Conservation (phyloP, 1,140 invertebrate genomes). For the Acarapis woodi region DNA sequence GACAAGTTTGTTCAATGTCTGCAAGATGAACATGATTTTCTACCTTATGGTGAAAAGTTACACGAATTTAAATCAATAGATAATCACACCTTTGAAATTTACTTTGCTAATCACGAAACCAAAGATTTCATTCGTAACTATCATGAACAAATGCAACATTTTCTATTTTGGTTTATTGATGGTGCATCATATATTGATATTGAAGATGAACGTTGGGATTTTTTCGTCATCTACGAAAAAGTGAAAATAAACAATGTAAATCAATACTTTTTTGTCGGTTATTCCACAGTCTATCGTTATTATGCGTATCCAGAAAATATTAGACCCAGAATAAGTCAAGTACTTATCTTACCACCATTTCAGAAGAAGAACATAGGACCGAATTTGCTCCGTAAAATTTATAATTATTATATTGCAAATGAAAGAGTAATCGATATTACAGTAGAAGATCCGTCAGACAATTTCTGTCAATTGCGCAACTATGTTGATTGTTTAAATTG, state of each 20-base stretch:
- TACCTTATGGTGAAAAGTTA: too few relatives aligned
- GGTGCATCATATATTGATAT: constrained; percentile 59
- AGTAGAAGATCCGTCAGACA: constrained; percentile 69
- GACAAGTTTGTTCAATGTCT: too few relatives aligned
- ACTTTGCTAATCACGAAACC: constrained; percentile 32
- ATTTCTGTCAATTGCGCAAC: constrained; percentile 58
- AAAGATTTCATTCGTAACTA: constrained; percentile 44
- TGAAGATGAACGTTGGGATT: constrained; percentile 58
- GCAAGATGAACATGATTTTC: too few relatives aligned
- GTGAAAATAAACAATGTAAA: not conserved
- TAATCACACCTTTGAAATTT: constrained; percentile 40
- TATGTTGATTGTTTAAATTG: constrained; percentile 56
- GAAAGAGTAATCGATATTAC: constrained; percentile 54
- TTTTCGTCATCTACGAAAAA: constrained; percentile 13
- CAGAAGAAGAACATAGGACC: constrained; percentile 53
- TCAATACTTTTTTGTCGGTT: constrained; percentile 47
- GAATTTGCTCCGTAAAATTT: constrained; percentile 40
- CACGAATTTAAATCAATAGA: not conserved
- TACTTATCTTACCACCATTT: constrained; percentile 62
- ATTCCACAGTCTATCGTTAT: constrained; percentile 72
- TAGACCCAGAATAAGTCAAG: constrained; percentile 60
- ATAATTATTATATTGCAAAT: constrained; percentile 34
- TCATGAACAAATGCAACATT: constrained; percentile 57
- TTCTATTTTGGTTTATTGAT: constrained; percentile 82
- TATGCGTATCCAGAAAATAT: constrained; percentile 65